Base-by-base conservation (phyloP, 2,113 vertebrate genomes). In the Aphelocoma coerulescens region DNA sequence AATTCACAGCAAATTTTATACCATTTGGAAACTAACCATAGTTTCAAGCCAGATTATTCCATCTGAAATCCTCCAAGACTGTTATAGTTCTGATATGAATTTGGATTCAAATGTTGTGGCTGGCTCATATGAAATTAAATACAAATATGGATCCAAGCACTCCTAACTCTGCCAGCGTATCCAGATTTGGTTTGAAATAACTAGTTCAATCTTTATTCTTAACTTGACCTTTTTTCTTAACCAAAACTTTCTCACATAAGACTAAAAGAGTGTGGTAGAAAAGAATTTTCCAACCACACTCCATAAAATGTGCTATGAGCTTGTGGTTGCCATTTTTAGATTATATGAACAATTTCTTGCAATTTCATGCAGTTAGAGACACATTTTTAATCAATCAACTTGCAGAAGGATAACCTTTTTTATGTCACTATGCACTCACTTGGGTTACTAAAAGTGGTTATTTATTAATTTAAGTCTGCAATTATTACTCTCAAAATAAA, bases 71-170 rank as follows among this genome's bases (percentile, higher is more conserved):
- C 41, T 94, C 74, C 54, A 82, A 93, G 44, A 28, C 63, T 95
- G n/a, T 79, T 91, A 68, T 3, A 93, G 33, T 68, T 82, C 57
- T 75, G 77, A 65, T 91, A 72, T 26, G 81, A 92, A 79, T 82
- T 94, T 92, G 91, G 58, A 94, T 91, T 91, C 39, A 57, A 68
- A 67, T 91, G 58, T 91, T 95, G 69, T 93, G 84, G 27, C 84
- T 95, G 84, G 23, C 87, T 96, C n/a, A 21, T 72, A 35, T 9
- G 7, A 85, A 85, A 82, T 89, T 51, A 91, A 94, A 49, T 48
- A 41, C 6, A 68, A 85, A 46, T 48, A 59, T 0, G 1, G 39
- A 82, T 93, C 76, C 48, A 85, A 89, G 61, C 8, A 16, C 9
- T 87, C n/a, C 7, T 4, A 62, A 12, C 27, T 72, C 90, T 95